Percentiles rank a stretch among this genome's conserved stretches.
These are phyloP conservation scores for Drosophila takahashii DNA, from an alignment of 1,140 invertebrate species.

Conservation along the genomic window DNA sequence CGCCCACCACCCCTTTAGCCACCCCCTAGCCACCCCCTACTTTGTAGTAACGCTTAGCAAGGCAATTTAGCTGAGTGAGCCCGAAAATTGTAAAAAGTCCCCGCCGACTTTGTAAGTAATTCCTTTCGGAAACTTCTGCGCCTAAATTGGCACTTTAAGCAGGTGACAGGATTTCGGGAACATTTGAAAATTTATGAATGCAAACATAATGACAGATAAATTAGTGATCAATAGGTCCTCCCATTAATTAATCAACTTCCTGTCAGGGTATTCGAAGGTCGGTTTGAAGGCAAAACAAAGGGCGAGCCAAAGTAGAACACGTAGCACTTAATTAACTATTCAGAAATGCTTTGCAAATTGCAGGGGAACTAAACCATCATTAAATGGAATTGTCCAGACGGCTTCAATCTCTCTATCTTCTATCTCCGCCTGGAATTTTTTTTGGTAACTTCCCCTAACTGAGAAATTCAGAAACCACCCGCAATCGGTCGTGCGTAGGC, in stretches of 20 bases:
- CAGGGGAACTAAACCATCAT: conserved; percentile 37
- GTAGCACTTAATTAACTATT: conserved; percentile 73
- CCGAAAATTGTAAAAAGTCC: conserved; percentile 27
- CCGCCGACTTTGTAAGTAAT: conserved; percentile 14
- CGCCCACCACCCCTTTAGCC: neutral
- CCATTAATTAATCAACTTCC: neutral
- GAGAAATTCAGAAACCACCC: neutral
- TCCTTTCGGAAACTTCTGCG: conserved; percentile 23
- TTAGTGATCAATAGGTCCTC: neutral
- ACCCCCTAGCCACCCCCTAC: neutral
- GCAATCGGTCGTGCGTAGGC: conserved; percentile 45
- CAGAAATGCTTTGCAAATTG: conserved; percentile 65
- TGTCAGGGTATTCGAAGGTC: conserved; percentile 12
- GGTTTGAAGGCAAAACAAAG: neutral
- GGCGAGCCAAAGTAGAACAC: conserved; percentile 44
- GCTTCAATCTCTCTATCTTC: conserved; percentile 39
- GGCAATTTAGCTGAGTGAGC: conserved; percentile 60
- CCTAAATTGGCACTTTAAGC: conserved; percentile 22
- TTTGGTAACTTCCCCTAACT: neutral
- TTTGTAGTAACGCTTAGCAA: conserved; percentile 16
- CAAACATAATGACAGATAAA: conserved; percentile 2
- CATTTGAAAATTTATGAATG: conserved; percentile 36
- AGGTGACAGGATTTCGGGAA: conserved; percentile 8
- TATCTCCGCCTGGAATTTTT: too few relatives aligned
- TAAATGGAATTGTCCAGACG: conserved; percentile 43